Conservation (phyloP, 2,888 invertebrate genomes). For the Drosophila percnosoma region DNA sequence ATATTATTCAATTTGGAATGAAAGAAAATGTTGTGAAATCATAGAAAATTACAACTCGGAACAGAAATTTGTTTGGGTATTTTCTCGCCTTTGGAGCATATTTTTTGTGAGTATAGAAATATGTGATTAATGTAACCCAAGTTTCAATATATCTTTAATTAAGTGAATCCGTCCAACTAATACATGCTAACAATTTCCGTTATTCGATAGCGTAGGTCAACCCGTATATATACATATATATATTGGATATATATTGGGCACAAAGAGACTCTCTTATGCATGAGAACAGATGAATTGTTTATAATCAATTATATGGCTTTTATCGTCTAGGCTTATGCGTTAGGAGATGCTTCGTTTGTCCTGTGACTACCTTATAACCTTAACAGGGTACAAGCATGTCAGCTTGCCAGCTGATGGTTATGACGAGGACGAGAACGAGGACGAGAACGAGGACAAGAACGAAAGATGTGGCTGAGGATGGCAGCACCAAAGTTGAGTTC, state of each 20-base stretch:
- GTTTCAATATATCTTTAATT: background rate
- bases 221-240: background rate
- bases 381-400: constrained; percentile 17
- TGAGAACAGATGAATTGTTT: constrained; percentile 7
- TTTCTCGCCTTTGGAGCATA: background rate
- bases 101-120: no score
- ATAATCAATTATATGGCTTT: constrained; percentile 11
- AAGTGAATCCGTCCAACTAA: background rate
- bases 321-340: background rate
- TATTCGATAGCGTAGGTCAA: constrained; percentile 1
- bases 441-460: background rate
- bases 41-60: background rate
- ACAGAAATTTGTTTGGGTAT: background rate
- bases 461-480: constrained; percentile 3
- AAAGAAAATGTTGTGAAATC: background rate
- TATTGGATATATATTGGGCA: background rate
- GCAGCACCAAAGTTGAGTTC: constrained; percentile 67
- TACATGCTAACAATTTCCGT: background rate
- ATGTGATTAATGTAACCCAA: background rate
- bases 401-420: constrained; percentile 1
- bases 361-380: background rate
- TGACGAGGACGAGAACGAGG: background rate
- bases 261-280: background rate
- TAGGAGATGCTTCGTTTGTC: background rate
- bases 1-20: background rate